Base-by-base conservation (phyloP, 2,888 invertebrate genomes). In the Ptychoptera albimana region DNA sequence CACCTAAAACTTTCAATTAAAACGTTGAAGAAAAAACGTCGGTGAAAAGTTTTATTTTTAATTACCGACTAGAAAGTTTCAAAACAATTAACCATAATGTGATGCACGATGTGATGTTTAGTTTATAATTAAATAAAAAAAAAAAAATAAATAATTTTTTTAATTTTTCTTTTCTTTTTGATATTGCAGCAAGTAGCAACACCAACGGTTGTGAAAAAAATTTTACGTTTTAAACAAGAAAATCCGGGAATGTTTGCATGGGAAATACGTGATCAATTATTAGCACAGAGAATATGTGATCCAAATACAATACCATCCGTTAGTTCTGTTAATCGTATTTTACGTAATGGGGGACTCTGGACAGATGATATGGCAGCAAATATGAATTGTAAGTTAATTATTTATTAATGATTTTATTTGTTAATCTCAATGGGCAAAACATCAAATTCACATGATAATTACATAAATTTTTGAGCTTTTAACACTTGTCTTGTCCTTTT, bases 171-270 rank as follows among this genome's bases (percentile, higher is more conserved):
- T 32, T 32, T 32, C 32, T 32, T 7, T 32, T 11, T 23, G 3
- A 23, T 51, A 52, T 69, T 75, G 49, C 76, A 91, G 88, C 89
- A 93, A 88, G 93, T 93, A 50, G 92, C 93, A 49, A 93, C 94
- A 4, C 93, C 93, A 2, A 87, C 89, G 0, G 92, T 94, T 1
- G 92, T 94, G 11, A 86, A 91, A 69, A 88, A 91, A 69, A 94
- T 96, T 53, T 75, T 93, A 31, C 81, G 91, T 6, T 77, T 91
- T 55, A 94, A 94, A 62, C 88, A 89, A 59, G 91, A 93, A 62
- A 92, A 93, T 64, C 93, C 93, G 1, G 87, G 89, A 6, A 86
- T 93, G 79, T 93, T 94, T 63, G 93, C 93, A 9, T 94, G 93
- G 92, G 94, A 94, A 71, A 93, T 94, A 51, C 73, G 93, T 0